Base-by-base conservation (phyloP, 2,797 vertebrate genomes). In the Mus caroli region DNA sequence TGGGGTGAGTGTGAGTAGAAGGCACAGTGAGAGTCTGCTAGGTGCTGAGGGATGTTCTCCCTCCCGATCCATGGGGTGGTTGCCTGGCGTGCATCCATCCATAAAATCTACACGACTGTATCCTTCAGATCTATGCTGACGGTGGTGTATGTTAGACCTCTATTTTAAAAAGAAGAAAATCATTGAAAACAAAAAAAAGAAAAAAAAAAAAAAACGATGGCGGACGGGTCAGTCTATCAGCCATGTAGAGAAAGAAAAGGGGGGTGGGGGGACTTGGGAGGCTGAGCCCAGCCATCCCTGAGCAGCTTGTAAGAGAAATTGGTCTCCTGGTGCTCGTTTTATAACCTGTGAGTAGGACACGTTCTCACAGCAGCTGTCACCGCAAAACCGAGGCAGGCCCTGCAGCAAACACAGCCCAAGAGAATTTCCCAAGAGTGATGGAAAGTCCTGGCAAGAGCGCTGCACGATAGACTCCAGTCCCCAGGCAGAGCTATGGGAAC, bases 141-240 rank as follows among this genome's bases (percentile, higher is more conserved):
- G 19, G 28, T 22, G 52, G 9, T 22, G n/a, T 17, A 12, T 60
- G 50, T 56, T 84, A 75, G 3, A 40, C 28, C 62, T 37, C 58
- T 78, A 87, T 37, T 90, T 94, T 43, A 77, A 91, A 56, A 52
- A 52, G 22, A 91, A 56, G 64, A 78, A 86, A 24, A 77, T 79
- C 88, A 84, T n/a, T 22, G 64, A 52, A 15, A 13, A 52, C 37
- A 8, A 34, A 71, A 67, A 54, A 34, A 64, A 22, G 3, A 34
- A 6, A 80, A 37, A 31, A 7, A 6, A 80, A 37, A 24, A 69
- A 31, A 83, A 73, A n/a, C 0, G 28, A 56, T 26, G 40, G 80
- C 11, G 20, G 56, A 26, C 20, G 31, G 34, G 14, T 52, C 78
- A 46, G 56, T 37, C n/a, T 37, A 31, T 62, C 58, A 67, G 37